Base-by-base conservation (phyloP, 1,140 invertebrate species). In the Aphelenchoides avenae region DNA sequence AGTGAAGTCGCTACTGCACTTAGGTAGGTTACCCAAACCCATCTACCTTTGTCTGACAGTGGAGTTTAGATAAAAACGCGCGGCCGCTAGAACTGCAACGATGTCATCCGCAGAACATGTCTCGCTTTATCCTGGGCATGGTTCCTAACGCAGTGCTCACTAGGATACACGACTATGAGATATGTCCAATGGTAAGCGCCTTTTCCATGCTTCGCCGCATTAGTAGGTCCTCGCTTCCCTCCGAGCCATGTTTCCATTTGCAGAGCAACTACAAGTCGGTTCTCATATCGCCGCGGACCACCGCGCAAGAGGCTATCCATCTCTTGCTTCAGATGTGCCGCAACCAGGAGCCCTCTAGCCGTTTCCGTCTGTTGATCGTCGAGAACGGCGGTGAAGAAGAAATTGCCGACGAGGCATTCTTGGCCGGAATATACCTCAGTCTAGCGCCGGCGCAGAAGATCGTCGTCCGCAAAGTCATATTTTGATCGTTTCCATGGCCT, bases 111-210 rank as follows among this genome's bases (percentile, higher is more conserved):
- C 9, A 24, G 20, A 39, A 64, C 22, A 51, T 71, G 42, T 53
- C 44, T n/a, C 47, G 67, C 15, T 68, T 68, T 33, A 48, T 68
- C 18, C 63, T 68, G n/a, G 41, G 41, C 13, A 67, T 71, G 63
- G 62, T 43, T 29, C 41, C 34, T 7, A 53, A 71, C 46, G 47
- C 64, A 20, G 41, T 67, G 18, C 53, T 68, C n/a, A 48, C 44
- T 0, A 54, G 66, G 15, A 47, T 68, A 20, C 30, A 66, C 36
- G 66, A 68, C 33, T 29, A 40, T 11, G 50, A 50, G 27, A 48
- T 68, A 34, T 70, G 59, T 29, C 66, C 66, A 22, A 40, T 65
- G 49, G 62, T 66, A 26, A 51, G 42, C n/a, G n/a, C n/a, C n/a
- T n/a, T n/a, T n/a, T n/a, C n/a, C n/a, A n/a, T n/a, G 34, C n/a